Evolutionary conservation across 1,140 invertebrate species (phyloP).

Genomic region (Drosophila miranda): DNA sequence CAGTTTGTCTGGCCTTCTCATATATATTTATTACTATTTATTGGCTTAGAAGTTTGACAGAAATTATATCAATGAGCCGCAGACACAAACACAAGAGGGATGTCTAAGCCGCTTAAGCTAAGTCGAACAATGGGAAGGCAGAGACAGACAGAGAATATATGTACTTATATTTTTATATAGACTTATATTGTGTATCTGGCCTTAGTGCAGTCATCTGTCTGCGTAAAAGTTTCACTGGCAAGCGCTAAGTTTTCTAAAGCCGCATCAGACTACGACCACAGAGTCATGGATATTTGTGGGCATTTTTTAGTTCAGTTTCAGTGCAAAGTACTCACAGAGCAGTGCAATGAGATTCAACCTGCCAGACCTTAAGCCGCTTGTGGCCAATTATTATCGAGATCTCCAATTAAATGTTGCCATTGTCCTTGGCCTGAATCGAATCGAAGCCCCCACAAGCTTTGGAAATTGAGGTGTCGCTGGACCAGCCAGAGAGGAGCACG

Average conservation of each 20-base stretch:
- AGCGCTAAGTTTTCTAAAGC: constrained; percentile 16
- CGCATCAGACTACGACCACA: constrained; percentile 2
- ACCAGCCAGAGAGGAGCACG: constrained; percentile 10
- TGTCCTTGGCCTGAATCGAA: constrained; percentile 20
- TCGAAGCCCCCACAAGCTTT: constrained; percentile 35
- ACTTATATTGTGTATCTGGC: background rate
- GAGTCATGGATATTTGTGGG: constrained; percentile 5
- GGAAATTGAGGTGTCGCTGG: constrained; percentile 11
- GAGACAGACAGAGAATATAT: constrained; percentile 2
- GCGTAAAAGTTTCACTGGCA: constrained; percentile 1
- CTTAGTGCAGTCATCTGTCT: background rate
- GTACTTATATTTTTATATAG: background rate
- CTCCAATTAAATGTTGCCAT: constrained; percentile 53
- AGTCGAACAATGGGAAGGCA: constrained; percentile 11
- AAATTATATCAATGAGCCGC: constrained; percentile 19
- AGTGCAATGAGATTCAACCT: too few species aligned
- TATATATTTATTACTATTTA: constrained; percentile 25
- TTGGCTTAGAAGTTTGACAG: constrained; percentile 27
- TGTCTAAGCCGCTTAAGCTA: constrained; percentile 34
- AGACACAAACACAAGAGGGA: constrained; percentile 9
- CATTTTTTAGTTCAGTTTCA: background rate
- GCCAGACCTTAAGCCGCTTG: constrained; percentile 32
- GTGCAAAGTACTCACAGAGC: too few species aligned
- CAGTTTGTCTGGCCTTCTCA: background rate
- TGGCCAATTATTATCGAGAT: constrained; percentile 50